phyloP scores from a whole-genome alignment of 1,140 invertebrate species.

The Cyrtorhinus lividipennis region DNA sequence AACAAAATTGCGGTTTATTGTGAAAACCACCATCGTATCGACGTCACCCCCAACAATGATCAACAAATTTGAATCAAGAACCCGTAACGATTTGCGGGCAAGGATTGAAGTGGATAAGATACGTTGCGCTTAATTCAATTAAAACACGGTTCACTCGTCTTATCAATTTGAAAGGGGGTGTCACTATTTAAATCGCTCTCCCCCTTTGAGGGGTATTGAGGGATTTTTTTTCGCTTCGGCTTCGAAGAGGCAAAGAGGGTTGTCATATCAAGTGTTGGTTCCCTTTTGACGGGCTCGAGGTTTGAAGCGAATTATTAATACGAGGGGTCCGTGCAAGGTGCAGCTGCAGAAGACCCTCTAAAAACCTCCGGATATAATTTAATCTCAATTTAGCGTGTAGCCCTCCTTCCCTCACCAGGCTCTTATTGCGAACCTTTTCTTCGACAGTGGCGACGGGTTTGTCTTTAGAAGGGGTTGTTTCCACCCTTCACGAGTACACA shows the following conservation, averaged over 20 bases:
- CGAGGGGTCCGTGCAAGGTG: neutral
- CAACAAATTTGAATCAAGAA: neutral
- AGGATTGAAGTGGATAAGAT: neutral
- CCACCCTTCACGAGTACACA: neutral
- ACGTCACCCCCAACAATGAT: too few relatives aligned
- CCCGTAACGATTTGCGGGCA: neutral
- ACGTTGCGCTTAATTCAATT: conserved; percentile 5
- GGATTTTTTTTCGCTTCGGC: neutral
- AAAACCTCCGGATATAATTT: conserved; percentile 17
- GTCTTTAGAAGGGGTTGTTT: neutral
- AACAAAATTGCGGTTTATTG: too few relatives aligned
- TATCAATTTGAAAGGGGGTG: neutral
- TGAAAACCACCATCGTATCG: too few relatives aligned
- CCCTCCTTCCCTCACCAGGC: conserved; percentile 6
- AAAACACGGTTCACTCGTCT: neutral
- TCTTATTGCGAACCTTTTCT: neutral
- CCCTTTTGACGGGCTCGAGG: neutral
- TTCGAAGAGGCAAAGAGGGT: neutral
- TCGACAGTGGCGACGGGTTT: neutral
- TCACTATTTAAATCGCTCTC: neutral
- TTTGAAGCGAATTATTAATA: neutral
- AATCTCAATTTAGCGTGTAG: conserved; percentile 23
- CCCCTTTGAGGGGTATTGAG: neutral
- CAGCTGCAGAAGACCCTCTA: conserved; percentile 13
- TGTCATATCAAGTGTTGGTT: conserved; percentile 12